These are phyloP conservation scores for Calameuta idolon DNA, from an alignment of 2,888 invertebrate genomes.

Conservation along the genomic window DNA sequence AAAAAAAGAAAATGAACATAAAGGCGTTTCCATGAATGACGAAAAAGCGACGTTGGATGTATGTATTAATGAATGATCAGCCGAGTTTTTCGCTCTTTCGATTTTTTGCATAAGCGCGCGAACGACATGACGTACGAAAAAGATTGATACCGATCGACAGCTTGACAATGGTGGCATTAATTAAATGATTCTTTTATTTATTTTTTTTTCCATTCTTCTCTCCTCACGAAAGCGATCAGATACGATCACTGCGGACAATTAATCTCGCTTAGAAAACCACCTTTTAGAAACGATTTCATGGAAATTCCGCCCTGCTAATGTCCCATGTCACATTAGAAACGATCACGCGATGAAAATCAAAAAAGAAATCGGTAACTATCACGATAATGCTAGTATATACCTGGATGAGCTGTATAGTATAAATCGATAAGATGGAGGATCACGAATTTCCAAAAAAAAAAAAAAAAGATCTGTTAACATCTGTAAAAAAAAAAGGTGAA, in stretches of 20 bases:
- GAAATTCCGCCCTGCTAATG: neutral
- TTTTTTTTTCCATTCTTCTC: neutral
- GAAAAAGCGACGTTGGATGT: neutral
- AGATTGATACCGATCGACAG: neutral
- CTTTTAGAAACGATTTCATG: neutral
- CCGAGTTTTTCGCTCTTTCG: neutral
- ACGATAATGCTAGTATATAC: neutral
- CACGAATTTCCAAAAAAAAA: neutral
- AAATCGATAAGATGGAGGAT: neutral
- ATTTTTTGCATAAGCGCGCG: slow-evolving; percentile 1
- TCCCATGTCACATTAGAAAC: neutral
- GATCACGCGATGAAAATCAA: neutral
- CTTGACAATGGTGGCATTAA: slow-evolving; percentile 1
- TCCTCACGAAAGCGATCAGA: neutral
- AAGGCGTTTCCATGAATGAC: neutral
- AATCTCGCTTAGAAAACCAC: neutral
- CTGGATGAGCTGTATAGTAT: neutral
- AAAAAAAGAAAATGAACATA: neutral
- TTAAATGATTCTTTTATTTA: slow-evolving; percentile 4
- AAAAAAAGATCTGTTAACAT: neutral
- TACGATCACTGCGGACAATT: neutral
- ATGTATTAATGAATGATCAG: neutral
- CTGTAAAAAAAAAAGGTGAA: neutral
- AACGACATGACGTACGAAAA: neutral
- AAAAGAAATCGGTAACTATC: neutral